Percentiles rank a stretch among this genome's conserved stretches.
These are phyloP conservation scores for Galago senegalensis DNA, from an alignment of 2,797 vertebrate species.

Conservation along the genomic window DNA sequence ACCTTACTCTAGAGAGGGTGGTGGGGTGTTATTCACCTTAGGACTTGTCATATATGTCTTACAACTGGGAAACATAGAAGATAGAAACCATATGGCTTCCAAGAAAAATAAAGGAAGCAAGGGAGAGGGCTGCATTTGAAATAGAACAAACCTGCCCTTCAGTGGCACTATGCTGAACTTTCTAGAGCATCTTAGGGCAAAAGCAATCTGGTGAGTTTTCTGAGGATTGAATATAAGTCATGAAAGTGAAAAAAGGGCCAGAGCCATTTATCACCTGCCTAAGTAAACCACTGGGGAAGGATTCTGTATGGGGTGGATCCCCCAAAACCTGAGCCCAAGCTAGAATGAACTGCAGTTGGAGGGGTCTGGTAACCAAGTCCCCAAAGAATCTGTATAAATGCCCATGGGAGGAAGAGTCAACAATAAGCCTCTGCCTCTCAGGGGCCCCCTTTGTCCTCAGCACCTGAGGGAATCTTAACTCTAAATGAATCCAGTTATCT, in stretches of 20 bases:
- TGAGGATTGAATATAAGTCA: neutral
- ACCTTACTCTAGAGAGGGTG: too few relatives aligned
- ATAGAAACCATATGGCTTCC: neutral
- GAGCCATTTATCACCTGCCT: neutral
- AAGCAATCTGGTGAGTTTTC: neutral
- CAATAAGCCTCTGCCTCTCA: neutral
- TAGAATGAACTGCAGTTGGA: neutral
- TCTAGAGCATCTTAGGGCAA: neutral
- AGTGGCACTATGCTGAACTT: neutral
- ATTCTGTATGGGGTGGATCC: neutral
- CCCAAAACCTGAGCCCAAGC: neutral
- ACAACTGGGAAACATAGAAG: neutral
- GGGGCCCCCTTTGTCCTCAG: neutral
- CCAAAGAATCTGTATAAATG: neutral
- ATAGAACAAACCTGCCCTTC: neutral
- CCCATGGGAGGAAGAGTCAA: neutral
- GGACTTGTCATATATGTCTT: neutral
- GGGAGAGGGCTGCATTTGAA: neutral
- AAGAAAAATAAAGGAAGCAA: neutral
- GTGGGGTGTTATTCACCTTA: neutral
- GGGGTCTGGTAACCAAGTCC: neutral
- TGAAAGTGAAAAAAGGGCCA: neutral
- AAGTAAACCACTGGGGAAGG: neutral
- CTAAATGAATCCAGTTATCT: neutral
- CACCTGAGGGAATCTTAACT: neutral